Conservation (phyloP, 2,888 invertebrate species). For the Strigamia maritima region DNA sequence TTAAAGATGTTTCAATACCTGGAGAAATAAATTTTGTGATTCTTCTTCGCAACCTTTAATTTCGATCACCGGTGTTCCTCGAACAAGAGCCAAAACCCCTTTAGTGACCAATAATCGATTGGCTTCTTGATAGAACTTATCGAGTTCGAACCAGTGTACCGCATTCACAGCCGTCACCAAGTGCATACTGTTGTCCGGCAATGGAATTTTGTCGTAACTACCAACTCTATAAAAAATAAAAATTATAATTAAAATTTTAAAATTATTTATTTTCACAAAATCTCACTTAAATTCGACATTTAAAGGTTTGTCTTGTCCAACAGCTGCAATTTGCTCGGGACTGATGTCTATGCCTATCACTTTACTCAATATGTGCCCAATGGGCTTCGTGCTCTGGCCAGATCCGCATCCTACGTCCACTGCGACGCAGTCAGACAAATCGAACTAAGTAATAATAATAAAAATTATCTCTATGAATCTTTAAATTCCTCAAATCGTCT, state of each 20-base stretch:
- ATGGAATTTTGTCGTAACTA: constrained; percentile 51
- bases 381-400: constrained; percentile 55
- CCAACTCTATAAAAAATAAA: constrained; percentile 47
- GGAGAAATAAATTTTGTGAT: not conserved
- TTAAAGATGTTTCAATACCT: not conserved
- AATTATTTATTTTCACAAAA: not conserved
- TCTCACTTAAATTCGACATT: constrained; percentile 16
- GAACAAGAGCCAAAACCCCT: constrained; percentile 51
- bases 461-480: no score
- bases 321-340: constrained; percentile 52
- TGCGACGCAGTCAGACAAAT: constrained; percentile 45
- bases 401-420: constrained; percentile 57
- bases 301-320: constrained; percentile 43
- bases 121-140: constrained; percentile 53
- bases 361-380: constrained; percentile 52
- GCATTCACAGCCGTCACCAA: constrained; percentile 54
- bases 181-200: constrained; percentile 48
- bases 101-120: constrained; percentile 52
- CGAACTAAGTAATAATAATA: no score
- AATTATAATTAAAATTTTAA: not conserved
- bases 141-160: constrained; percentile 55
- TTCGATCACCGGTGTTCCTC: not conserved
- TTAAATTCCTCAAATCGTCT: no score
- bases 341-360: constrained; percentile 56
- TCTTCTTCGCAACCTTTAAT: constrained; percentile 1